A percentile compares a stretch with the other conserved stretches of the same genome.
Evolutionary conservation across 2,888 invertebrate species (phyloP).

Genomic region (Cyclophora albipunctata): DNA sequence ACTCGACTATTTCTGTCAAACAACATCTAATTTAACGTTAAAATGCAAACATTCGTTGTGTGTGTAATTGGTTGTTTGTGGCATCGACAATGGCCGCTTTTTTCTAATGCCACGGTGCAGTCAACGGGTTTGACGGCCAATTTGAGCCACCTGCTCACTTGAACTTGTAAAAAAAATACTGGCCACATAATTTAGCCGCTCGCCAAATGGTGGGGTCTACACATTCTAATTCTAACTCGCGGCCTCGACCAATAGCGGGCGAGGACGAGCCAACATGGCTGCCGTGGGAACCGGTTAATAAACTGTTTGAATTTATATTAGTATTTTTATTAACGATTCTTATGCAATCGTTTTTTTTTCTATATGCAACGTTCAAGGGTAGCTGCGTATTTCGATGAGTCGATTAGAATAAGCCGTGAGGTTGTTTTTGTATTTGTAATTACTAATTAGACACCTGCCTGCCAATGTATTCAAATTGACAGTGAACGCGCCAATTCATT

Average conservation of each 20-base stretch:
- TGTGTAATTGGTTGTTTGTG: slow-evolving; percentile 20
- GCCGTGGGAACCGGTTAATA: slow-evolving; percentile 74
- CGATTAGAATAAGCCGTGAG: slow-evolving; percentile 14
- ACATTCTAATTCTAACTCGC: slow-evolving; percentile 72
- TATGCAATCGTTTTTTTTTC: slow-evolving; percentile 58
- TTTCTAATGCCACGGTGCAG: slow-evolving; percentile 19
- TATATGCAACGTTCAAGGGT: slow-evolving; percentile 24
- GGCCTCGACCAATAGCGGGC: slow-evolving; percentile 71
- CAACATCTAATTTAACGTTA: slow-evolving; percentile 11
- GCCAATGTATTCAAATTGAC: slow-evolving; percentile 11
- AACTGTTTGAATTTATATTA: slow-evolving; percentile 74
- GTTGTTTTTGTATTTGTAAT: slow-evolving; percentile 37
- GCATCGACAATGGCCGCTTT: slow-evolving; percentile 14
- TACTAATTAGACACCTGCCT: slow-evolving; percentile 10
- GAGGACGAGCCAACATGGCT: slow-evolving; percentile 72
- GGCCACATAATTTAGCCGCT: slow-evolving; percentile 66
- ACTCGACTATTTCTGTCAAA: slow-evolving; percentile 1
- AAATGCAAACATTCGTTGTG: slow-evolving; percentile 12
- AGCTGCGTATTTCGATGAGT: slow-evolving; percentile 12
- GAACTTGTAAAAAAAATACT: slow-evolving; percentile 59
- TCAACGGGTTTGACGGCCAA: slow-evolving; percentile 21
- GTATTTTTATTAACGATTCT: slow-evolving; percentile 67
- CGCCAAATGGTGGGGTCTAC: slow-evolving; percentile 74
- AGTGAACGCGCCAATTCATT: slow-evolving; percentile 4
- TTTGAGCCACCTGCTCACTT: slow-evolving; percentile 50